These are phyloP conservation scores for Dinocampus coccinellae DNA, from an alignment of 2,888 invertebrate genomes.

Conservation along the genomic window DNA sequence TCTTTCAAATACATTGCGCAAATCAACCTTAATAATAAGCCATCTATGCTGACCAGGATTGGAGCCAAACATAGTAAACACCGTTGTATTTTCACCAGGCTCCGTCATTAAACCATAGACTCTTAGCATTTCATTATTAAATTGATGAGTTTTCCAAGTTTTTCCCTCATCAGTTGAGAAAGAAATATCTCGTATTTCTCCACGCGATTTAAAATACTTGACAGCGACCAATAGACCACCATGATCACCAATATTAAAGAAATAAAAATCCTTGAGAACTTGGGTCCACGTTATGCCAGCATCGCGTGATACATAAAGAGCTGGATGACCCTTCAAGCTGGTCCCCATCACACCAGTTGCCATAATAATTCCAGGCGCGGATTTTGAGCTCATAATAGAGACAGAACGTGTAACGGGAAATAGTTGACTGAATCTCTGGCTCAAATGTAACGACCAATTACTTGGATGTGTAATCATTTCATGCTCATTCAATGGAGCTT, in stretches of 20 bases:
- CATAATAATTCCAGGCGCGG: constrained; percentile 90
- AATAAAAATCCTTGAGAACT: constrained; percentile 84
- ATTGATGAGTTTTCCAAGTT: constrained; percentile 82
- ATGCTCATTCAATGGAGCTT: constrained; percentile 79
- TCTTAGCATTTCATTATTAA: constrained; percentile 79
- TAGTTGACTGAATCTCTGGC: constrained; percentile 87
- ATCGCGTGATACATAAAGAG: constrained; percentile 85
- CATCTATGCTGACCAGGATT: constrained; percentile 83
- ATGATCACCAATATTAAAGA: constrained; percentile 92
- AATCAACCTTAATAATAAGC: constrained; percentile 84
- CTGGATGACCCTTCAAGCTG: constrained; percentile 84
- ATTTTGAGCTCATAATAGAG: constrained; percentile 87
- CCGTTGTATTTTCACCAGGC: constrained; percentile 93
- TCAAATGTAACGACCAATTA: constrained; percentile 87
- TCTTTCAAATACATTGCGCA: constrained; percentile 72
- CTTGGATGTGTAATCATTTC: constrained; percentile 72
- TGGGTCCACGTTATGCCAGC: constrained; percentile 88
- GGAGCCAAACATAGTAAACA: constrained; percentile 93
- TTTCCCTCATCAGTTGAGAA: constrained; percentile 91
- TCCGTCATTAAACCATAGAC: constrained; percentile 95
- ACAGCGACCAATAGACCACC: constrained; percentile 91
- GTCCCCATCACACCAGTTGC: constrained; percentile 86
- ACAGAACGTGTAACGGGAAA: constrained; percentile 85
- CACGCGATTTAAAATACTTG: constrained; percentile 81
- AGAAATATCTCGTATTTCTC: constrained; percentile 82